These are phyloP conservation scores for Meandrina meandrites DNA, from an alignment of 92 coral and sea anemone genomes.

Conservation along the genomic window DNA sequence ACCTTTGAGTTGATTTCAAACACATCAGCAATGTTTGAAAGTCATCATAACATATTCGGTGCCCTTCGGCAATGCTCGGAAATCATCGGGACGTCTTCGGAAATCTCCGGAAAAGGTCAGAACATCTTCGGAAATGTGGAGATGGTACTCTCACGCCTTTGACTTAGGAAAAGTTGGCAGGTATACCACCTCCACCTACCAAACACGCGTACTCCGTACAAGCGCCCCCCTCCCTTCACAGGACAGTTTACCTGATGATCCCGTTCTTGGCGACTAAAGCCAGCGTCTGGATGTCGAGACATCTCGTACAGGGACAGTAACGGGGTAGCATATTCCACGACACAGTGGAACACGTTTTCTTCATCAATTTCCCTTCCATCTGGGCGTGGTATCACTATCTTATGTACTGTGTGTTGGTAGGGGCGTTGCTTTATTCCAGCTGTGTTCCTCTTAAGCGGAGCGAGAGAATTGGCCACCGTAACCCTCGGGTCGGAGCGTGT, in stretches of 20 bases:
- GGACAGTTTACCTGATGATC: constrained; percentile 78
- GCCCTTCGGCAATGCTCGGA: too few species aligned
- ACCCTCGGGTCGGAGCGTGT: constrained; percentile 38
- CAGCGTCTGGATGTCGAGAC: constrained; percentile 65
- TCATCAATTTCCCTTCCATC: constrained; percentile 35
- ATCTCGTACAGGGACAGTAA: constrained; percentile 76
- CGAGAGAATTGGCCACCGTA: constrained; percentile 29
- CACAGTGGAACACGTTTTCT: constrained; percentile 26
- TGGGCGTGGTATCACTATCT: constrained; percentile 41
- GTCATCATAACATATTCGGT: too few species aligned
- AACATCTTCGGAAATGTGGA: too few species aligned
- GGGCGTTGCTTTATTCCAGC: constrained; percentile 50
- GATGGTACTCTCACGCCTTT: too few species aligned
- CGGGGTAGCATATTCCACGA: constrained; percentile 84
- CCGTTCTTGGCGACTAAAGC: constrained; percentile 67
- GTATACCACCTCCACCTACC: too few species aligned
- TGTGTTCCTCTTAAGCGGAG: not conserved
- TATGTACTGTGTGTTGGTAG: constrained; percentile 58
- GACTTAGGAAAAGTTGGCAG: too few species aligned
- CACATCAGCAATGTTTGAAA: too few species aligned
- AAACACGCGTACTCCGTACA: too few species aligned
- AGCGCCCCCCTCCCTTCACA: too few species aligned
- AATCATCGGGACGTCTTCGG: too few species aligned
- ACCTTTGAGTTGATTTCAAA: too few species aligned
- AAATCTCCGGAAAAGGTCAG: too few species aligned